These are phyloP conservation scores for Hippocampus mohnikei DNA, from an alignment of 2,113 vertebrate species.

Conservation along the genomic window DNA sequence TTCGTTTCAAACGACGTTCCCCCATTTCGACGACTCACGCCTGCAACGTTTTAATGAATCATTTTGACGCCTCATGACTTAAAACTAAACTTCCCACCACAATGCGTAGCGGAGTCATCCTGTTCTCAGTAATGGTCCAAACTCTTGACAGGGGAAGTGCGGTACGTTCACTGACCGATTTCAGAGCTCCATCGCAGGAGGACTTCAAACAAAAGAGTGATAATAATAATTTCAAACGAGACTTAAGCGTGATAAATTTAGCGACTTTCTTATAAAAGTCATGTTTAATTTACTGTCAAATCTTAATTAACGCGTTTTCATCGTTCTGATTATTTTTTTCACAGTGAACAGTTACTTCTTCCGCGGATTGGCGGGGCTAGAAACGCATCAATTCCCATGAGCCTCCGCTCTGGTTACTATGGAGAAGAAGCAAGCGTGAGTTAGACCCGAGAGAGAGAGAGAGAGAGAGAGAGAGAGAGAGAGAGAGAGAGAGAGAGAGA, in stretches of 20 bases:
- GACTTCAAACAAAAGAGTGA: not conserved
- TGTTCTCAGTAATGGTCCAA: not conserved
- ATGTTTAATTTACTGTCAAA: not conserved
- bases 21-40: slow-evolving; percentile 62
- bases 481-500: no score
- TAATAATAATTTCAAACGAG: not conserved
- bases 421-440: not conserved
- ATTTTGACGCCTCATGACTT: not conserved
- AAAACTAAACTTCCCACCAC: not conserved
- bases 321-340: not conserved
- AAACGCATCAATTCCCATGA: slow-evolving; percentile 1
- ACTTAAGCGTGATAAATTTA: not conserved
- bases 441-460: no score
- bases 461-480: no score
- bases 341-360: not conserved
- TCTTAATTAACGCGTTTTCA: not conserved
- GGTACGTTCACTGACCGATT: slow-evolving; percentile 13
- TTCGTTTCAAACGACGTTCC: slow-evolving; percentile 65
- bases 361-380: not conserved
- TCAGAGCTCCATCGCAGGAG: not conserved
- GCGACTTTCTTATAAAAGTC: no score
- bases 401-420: not conserved
- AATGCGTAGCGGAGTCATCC: not conserved
- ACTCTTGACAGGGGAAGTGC: not conserved
- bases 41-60: not conserved